These are phyloP conservation scores for Mythimna lalbum DNA, from an alignment of 2,888 invertebrate species.

Conservation along the genomic window DNA sequence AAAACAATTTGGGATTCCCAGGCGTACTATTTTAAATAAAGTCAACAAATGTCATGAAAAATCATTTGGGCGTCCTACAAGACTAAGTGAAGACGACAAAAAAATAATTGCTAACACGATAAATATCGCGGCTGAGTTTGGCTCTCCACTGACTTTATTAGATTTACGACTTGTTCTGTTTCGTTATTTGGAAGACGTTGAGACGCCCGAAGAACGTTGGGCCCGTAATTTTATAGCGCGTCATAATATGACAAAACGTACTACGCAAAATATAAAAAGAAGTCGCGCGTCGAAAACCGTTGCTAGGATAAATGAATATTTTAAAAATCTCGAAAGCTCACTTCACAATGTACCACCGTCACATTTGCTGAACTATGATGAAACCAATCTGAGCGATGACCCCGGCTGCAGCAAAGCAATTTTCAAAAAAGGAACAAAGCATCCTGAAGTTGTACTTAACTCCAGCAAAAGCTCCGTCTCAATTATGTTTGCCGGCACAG, in stretches of 20 bases:
- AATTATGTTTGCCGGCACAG: conserved; percentile 1
- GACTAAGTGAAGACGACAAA: background rate
- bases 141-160: background rate
- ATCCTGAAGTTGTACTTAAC: background rate
- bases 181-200: too few species aligned
- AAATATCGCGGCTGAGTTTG: too few species aligned
- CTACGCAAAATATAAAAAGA: too few species aligned
- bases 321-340: too few species aligned
- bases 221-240: too few species aligned
- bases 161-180: background rate
- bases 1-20: background rate
- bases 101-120: background rate
- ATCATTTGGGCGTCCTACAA: background rate
- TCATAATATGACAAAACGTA: too few species aligned
- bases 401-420: background rate
- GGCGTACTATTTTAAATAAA: background rate
- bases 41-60: background rate
- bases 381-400: conserved; percentile 1
- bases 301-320: too few species aligned
- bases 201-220: too few species aligned
- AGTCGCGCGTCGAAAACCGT: too few species aligned
- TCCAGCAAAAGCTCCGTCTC: background rate
- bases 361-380: background rate
- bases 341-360: background rate
- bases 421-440: conserved; percentile 3